Base-by-base conservation (phyloP, 92 coral and sea anemone species). In the Porites evermanni region DNA sequence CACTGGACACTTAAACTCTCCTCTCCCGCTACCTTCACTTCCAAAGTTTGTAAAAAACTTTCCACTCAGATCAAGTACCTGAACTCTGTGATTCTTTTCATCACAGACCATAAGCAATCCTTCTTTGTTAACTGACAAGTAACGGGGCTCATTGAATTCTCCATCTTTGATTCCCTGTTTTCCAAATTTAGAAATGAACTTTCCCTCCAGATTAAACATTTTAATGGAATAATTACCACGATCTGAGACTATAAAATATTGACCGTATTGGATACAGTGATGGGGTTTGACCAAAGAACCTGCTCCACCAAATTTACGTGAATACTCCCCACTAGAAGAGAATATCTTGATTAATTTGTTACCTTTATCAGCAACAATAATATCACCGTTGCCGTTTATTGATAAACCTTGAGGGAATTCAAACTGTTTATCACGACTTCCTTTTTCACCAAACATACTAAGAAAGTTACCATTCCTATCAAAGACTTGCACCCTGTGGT, bases 341-440 rank as follows among this genome's bases (percentile, higher is more conserved):
- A 83, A 72, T 21, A 70, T 18, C 66, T 83, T 74, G 9, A 83
- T 61, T 12, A 64, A 59, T 71, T 72, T 56, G 53, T 83, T 83
- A 53, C 74, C 87, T 12, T 50, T 53, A 26, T 71, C 87, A 21
- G 87, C 60, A 72, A 83, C 87, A 70, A 83, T 32, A 58, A 83
- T 51, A 26, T 83, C 66, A 11, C 87, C 87, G 6, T 83, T 23
- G 29, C 80, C 72, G 65, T 44, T 66, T 13, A 72, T 59, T 56
- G 61, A 56, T 56, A 56, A 53, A 19, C 79, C 87, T 53, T 24
- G 17, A 72, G 87, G 72, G 8, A 24, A 18, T 24, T 66, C 64
- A 18, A 83, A 72, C 63, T 67, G 79, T 1, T 51, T 44, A 24
- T 83, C 47, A 58, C 4, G 50, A 24, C 72, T 72, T 12, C 79